Evolutionary conservation across 64 coral and sea anemone genomes (phyloP).

Genomic region (Dendrophyllia cribrosa): DNA sequence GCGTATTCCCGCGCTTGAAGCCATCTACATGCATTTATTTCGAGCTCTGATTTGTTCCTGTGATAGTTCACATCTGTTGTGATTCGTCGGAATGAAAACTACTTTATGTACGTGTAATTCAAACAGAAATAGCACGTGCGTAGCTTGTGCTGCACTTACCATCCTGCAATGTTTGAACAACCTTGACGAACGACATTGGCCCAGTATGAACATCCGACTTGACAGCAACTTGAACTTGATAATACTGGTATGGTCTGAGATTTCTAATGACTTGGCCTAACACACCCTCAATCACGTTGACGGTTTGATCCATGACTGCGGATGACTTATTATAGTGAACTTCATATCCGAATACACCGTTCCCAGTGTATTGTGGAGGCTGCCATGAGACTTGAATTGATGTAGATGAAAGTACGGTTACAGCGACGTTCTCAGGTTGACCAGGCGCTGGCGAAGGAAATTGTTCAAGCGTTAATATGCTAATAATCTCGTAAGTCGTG

Average conservation of each 20-base stretch:
- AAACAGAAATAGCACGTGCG: too few relatives aligned
- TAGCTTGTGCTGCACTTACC: conserved; percentile 21
- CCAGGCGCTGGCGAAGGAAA: conserved; percentile 65
- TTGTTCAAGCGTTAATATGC: background rate
- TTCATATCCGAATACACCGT: conserved; percentile 87
- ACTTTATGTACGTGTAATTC: too few relatives aligned
- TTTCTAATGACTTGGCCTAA: conserved; percentile 60
- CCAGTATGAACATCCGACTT: conserved; percentile 76
- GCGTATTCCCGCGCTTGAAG: too few relatives aligned
- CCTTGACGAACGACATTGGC: conserved; percentile 71
- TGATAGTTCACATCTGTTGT: too few relatives aligned
- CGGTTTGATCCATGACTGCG: conserved; percentile 60
- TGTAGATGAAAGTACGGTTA: conserved; percentile 68
- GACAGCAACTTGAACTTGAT: conserved; percentile 77
- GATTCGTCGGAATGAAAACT: too few relatives aligned
- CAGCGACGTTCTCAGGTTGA: conserved; percentile 62
- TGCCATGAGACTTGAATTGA: conserved; percentile 68
- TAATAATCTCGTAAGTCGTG: background rate
- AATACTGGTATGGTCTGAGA: conserved; percentile 78
- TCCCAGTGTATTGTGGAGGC: conserved; percentile 61
- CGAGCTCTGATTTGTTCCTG: background rate
- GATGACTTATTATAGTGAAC: conserved; percentile 87
- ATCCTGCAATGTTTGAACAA: conserved; percentile 73
- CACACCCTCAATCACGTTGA: background rate
- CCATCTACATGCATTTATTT: background rate